Evolutionary conservation across 2,113 vertebrate species (phyloP).

Genomic region (Beaufortia kweichowensis): DNA sequence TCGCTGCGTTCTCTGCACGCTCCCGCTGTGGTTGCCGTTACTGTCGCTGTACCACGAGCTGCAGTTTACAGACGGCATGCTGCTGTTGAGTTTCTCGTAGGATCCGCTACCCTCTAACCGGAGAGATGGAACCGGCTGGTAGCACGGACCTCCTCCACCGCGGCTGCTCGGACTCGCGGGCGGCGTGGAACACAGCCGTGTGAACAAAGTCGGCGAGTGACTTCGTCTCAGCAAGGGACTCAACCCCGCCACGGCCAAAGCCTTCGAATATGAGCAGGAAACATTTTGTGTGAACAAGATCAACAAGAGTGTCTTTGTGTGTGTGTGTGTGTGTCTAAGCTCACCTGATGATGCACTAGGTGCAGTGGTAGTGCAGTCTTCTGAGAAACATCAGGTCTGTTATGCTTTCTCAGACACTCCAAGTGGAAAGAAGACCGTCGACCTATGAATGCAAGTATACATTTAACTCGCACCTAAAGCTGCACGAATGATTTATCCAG

Average conservation of each 20-base stretch:
- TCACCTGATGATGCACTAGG: slow-evolving; percentile 94
- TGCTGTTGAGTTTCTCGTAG: slow-evolving; percentile 94
- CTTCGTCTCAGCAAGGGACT: slow-evolving; percentile 92
- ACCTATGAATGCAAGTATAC: slow-evolving; percentile 65
- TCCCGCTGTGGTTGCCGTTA: slow-evolving; percentile 68
- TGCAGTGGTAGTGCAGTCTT: slow-evolving; percentile 92
- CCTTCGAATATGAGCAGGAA: slow-evolving; percentile 66
- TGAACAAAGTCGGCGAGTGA: slow-evolving; percentile 86
- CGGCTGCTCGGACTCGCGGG: slow-evolving; percentile 80
- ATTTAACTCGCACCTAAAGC: too few relatives aligned
- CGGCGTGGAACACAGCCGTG: slow-evolving; percentile 83
- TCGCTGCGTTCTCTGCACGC: slow-evolving; percentile 69
- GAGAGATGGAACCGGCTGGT: slow-evolving; percentile 81
- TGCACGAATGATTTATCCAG: too few relatives aligned
- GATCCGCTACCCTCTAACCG: slow-evolving; percentile 81
- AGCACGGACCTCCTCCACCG: slow-evolving; percentile 71
- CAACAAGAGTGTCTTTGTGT: too few relatives aligned
- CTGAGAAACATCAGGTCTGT: slow-evolving; percentile 84
- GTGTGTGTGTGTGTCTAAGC: too few relatives aligned
- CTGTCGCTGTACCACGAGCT: slow-evolving; percentile 78
- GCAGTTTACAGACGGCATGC: slow-evolving; percentile 91
- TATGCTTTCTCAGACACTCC: slow-evolving; percentile 93
- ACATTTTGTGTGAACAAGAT: slow-evolving; percentile 6
- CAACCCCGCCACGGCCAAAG: slow-evolving; percentile 88
- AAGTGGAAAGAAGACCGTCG: slow-evolving; percentile 95